Evolutionary conservation across 2,888 invertebrate genomes (phyloP).

Genomic region (Trypoxylon attenuatum): DNA sequence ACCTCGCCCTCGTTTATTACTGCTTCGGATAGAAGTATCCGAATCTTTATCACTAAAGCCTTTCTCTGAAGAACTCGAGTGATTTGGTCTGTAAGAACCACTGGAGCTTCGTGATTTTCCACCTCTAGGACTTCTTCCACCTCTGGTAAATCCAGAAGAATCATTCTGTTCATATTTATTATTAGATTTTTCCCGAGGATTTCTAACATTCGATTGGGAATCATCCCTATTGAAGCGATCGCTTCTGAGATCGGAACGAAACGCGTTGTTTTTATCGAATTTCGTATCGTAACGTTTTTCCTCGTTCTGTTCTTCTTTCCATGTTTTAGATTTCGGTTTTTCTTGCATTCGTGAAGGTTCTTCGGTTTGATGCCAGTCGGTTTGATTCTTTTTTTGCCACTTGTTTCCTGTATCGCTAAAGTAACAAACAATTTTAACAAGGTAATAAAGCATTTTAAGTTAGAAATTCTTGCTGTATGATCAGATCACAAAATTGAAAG

Average conservation of each 20-base stretch:
- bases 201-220: conserved; percentile 18
- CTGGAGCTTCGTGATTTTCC: conserved; percentile 19
- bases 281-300: conserved; percentile 57
- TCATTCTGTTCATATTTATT: conserved; percentile 34
- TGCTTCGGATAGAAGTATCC: conserved; percentile 57
- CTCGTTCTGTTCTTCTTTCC: conserved; percentile 64
- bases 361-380: conserved; percentile 25
- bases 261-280: conserved; percentile 32
- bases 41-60: conserved; percentile 64
- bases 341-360: too few relatives aligned
- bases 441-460: conserved; percentile 2
- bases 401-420: conserved; percentile 40
- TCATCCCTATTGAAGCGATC: conserved; percentile 53
- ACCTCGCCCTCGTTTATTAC: conserved; percentile 49
- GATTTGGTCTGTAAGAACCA: conserved; percentile 44
- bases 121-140: conserved; percentile 22
- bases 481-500: too few relatives aligned
- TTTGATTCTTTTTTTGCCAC: conserved; percentile 28
- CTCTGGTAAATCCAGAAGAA: conserved; percentile 13
- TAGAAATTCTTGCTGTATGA: too few relatives aligned
- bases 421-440: conserved; percentile 10
- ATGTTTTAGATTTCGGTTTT: conserved; percentile 46
- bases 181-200: conserved; percentile 28
- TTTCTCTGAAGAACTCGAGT: conserved; percentile 54
- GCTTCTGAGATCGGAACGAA: conserved; percentile 46